Conservation (phyloP, 2,113 vertebrate genomes). For the Lasiurus cinereus region DNA sequence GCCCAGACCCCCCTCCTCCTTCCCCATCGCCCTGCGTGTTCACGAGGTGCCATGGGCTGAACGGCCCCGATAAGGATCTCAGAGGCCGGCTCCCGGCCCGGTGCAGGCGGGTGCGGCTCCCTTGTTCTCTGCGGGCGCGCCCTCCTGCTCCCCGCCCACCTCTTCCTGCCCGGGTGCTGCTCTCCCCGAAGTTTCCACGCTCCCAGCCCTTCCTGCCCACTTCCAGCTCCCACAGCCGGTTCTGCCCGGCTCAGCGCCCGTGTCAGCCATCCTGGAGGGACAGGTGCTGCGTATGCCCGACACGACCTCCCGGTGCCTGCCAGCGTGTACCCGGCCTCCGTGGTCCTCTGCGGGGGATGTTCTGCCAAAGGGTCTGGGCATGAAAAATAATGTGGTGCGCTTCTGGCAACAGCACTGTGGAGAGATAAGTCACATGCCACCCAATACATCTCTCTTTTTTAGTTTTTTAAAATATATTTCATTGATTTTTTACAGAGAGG, state of each 20-base stretch:
- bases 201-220: neutral
- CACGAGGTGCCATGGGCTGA: slow-evolving; percentile 11
- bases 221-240: neutral
- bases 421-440: neutral
- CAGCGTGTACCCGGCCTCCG: neutral
- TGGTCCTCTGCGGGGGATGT: neutral
- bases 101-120: neutral
- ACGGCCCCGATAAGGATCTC: neutral
- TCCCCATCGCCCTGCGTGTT: neutral
- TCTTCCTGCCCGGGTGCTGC: slow-evolving; percentile 31
- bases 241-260: neutral
- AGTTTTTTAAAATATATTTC: neutral
- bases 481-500: no score
- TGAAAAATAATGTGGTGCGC: neutral
- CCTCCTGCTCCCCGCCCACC: slow-evolving; percentile 46
- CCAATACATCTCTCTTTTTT: neutral
- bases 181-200: neutral
- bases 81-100: neutral
- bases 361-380: neutral
- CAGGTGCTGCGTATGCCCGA: neutral
- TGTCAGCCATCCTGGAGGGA: neutral
- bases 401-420: neutral
- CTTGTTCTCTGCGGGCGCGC: neutral
- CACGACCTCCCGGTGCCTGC: no score
- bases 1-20: neutral